phyloP scores from a whole-genome alignment of 2,797 vertebrate genomes.

The Malurus splendens region DNA sequence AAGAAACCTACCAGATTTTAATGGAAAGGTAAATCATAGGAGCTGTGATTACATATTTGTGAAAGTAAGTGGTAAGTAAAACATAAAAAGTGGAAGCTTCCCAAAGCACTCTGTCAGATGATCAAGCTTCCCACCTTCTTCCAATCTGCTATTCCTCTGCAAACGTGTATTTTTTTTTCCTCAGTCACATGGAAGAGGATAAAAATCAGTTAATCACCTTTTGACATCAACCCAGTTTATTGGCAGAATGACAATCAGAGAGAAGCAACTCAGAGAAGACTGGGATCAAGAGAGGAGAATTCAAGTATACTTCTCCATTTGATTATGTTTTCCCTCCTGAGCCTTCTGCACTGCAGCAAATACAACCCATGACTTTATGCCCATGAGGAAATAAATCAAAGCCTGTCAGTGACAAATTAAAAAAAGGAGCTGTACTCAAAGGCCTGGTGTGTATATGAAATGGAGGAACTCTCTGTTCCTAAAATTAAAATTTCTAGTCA shows the following conservation, averaged over 20 bases:
- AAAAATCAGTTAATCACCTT: slow-evolving; percentile 1
- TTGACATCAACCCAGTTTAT: neutral
- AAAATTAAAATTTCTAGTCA: slow-evolving; percentile 13
- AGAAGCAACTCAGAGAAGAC: neutral
- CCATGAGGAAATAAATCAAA: slow-evolving; percentile 45
- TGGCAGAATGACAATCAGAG: neutral
- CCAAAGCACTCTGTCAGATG: neutral
- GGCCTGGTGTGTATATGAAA: neutral
- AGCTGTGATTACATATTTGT: neutral
- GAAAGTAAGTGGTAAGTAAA: neutral
- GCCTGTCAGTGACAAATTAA: slow-evolving; percentile 6
- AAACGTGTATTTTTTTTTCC: neutral
- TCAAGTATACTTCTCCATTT: neutral
- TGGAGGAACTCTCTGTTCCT: neutral
- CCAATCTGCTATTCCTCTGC: neutral
- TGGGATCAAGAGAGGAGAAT: neutral
- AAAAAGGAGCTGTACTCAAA: neutral
- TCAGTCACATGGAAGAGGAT: neutral
- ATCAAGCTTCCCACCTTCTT: neutral
- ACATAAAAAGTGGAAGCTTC: neutral
- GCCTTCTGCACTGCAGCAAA: neutral
- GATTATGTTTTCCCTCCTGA: neutral
- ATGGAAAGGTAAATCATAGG: neutral
- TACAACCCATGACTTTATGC: neutral
- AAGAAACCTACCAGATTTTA: neutral